Evolutionary conservation across 2,888 invertebrate species (phyloP).

Genomic region (Aphodius granarius): DNA sequence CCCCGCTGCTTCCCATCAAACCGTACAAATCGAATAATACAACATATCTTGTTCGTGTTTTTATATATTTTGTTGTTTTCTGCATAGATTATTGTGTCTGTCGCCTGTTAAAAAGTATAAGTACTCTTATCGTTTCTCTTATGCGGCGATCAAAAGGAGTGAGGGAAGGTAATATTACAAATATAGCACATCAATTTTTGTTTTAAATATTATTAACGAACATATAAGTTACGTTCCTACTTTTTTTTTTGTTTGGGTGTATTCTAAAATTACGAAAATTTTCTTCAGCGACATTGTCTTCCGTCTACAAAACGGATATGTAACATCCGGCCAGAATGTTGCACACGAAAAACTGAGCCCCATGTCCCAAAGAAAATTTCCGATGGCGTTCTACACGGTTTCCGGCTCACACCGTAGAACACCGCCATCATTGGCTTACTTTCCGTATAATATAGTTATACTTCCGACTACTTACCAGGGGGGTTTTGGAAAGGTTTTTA

Average conservation of each 20-base stretch:
- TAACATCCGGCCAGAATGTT: constrained; percentile 51
- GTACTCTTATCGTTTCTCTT: constrained; percentile 21
- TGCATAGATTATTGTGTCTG: not conserved
- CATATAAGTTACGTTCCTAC: not conserved
- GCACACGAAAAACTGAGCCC: constrained; percentile 61
- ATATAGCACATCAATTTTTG: constrained; percentile 51
- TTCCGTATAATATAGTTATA: not conserved
- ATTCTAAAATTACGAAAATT: constrained; percentile 36
- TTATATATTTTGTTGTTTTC: too few relatives aligned
- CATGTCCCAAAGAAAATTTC: constrained; percentile 56
- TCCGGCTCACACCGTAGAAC: constrained; percentile 49
- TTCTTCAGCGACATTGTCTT: constrained; percentile 41
- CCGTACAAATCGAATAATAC: not conserved
- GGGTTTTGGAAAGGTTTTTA: not conserved
- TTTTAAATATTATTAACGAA: constrained; percentile 24
- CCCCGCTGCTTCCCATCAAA: not conserved
- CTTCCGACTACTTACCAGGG: not conserved
- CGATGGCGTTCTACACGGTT: constrained; percentile 48
- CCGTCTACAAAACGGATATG: constrained; percentile 42
- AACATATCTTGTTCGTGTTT: not conserved
- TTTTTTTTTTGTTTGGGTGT: not conserved
- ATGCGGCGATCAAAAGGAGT: constrained; percentile 24
- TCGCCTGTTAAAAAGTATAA: not conserved
- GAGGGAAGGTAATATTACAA: constrained; percentile 45
- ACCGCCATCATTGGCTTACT: constrained; percentile 19